Evolutionary conservation across 1,140 invertebrate genomes (phyloP).

Genomic region (Ptiloglossa arizonensis): DNA sequence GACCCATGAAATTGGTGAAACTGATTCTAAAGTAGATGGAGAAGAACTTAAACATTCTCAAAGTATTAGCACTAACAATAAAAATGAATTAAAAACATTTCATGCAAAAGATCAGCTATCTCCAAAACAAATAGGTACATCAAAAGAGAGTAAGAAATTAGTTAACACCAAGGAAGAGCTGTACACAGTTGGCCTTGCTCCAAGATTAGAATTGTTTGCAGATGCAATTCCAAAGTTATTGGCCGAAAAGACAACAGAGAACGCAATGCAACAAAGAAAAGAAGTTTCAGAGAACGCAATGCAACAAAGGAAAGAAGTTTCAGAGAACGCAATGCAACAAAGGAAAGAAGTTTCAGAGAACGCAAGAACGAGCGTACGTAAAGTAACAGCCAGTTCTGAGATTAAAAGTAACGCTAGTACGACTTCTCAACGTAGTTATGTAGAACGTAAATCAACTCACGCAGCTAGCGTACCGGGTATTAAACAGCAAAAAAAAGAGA

Average conservation of each 20-base stretch:
- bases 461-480: conserved; percentile 42
- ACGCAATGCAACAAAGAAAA: conserved; percentile 42
- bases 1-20: conserved; percentile 60
- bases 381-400: conserved; percentile 7
- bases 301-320: conserved; percentile 39
- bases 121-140: conserved; percentile 42
- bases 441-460: conserved; percentile 44
- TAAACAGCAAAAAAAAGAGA: conserved; percentile 54
- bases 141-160: conserved; percentile 60
- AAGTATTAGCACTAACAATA: conserved; percentile 24
- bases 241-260: conserved; percentile 73
- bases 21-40: conserved; percentile 46
- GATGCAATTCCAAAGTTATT: conserved; percentile 78
- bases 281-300: conserved; percentile 15
- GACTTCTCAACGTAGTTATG: neutral
- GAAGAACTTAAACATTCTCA: conserved; percentile 2
- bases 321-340: neutral
- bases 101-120: conserved; percentile 14
- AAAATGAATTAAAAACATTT: conserved; percentile 31
- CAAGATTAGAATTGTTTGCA: conserved; percentile 77
- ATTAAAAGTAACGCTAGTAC: neutral
- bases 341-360: conserved; percentile 9
- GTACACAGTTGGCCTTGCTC: conserved; percentile 76
- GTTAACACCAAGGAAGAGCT: conserved; percentile 72
- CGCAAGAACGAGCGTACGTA: neutral